Base-by-base conservation (phyloP, 2,113 vertebrate genomes). In the Fregata magnificens region DNA sequence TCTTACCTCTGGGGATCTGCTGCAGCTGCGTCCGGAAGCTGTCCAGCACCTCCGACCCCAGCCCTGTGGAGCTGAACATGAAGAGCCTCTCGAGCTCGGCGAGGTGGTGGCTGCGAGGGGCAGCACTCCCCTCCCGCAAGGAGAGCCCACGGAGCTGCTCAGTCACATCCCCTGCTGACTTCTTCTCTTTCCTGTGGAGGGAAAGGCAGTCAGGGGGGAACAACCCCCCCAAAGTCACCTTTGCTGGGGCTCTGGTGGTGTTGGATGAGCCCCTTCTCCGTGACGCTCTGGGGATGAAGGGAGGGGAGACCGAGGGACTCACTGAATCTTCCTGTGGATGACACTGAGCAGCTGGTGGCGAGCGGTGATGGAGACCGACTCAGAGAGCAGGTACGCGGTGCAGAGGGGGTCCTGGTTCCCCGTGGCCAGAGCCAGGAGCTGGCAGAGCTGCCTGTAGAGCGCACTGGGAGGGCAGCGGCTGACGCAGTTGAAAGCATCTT, bases 301-400 rank as follows among this genome's bases (percentile, higher is more conserved):
- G 32, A 34, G 52, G 9, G 19, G 16, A n/a, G 13, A 26, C 7
- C 0, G 1, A 11, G 8, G 77, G 22, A 44, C 98, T 98, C 95
- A 99, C 99, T 97, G 98, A 20, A 99, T 97, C 94, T 97, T 98
- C 84, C 94, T 98, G 95, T 98, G 97, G 74, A 99, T 86, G 85
- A 98, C 96, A 12, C 98, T 96, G 83, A 98, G 97, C 72, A 99
- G 98, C 84, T 99, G 98, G 89, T 99, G 99, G 15, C 99, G 98
- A 40, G 97, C 96, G 38, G 99, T 98, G 96, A 99, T 79, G 6
- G 99, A 98, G 47, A 99, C 85, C 0, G 99, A 99, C 93, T 99
- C 98, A 0, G 97, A 93, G 52, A 99, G 98, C 6, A 99, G 98
- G 97, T 98, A 99, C 1, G 99, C 99, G 2, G 99, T 99, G 71